These are phyloP conservation scores for Lepus europaeus DNA, from an alignment of 2,113 vertebrate genomes.

Conservation along the genomic window DNA sequence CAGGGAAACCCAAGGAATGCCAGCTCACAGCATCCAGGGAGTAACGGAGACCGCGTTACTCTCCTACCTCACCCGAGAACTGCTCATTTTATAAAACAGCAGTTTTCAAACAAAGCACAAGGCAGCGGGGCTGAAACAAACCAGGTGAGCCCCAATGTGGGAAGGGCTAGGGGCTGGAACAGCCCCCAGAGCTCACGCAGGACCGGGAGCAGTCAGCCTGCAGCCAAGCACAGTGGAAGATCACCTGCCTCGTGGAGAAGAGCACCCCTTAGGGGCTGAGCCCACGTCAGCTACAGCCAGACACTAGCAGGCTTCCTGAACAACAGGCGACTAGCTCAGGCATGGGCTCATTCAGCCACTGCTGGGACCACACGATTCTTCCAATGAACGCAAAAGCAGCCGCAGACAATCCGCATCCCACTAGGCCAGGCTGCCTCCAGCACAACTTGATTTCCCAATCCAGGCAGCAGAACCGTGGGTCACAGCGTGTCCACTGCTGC, in stretches of 20 bases:
- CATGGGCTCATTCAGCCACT: not conserved
- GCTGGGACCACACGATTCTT: not conserved
- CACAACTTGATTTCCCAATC: slow-evolving; percentile 60
- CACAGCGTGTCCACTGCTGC: not conserved
- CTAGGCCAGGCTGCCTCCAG: not conserved
- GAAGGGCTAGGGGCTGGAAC: not conserved
- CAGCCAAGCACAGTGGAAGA: not conserved
- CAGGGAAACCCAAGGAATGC: not conserved
- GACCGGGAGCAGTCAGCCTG: not conserved
- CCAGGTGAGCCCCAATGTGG: not conserved
- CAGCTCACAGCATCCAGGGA: not conserved
- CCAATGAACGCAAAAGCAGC: slow-evolving; percentile 1
- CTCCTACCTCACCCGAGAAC: not conserved
- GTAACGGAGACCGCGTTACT: not conserved
- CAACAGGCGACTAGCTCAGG: not conserved
- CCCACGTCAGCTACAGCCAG: not conserved
- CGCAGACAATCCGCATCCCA: slow-evolving; percentile 10
- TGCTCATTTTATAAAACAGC: not conserved
- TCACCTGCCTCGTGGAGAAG: not conserved
- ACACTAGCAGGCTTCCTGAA: not conserved
- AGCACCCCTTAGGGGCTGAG: not conserved
- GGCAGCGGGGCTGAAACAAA: not conserved
- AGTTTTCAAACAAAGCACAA: not conserved
- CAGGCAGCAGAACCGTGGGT: not conserved
- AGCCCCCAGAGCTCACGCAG: not conserved